Base-by-base conservation (phyloP, 2,888 invertebrate genomes). In the Troilus luridus region DNA sequence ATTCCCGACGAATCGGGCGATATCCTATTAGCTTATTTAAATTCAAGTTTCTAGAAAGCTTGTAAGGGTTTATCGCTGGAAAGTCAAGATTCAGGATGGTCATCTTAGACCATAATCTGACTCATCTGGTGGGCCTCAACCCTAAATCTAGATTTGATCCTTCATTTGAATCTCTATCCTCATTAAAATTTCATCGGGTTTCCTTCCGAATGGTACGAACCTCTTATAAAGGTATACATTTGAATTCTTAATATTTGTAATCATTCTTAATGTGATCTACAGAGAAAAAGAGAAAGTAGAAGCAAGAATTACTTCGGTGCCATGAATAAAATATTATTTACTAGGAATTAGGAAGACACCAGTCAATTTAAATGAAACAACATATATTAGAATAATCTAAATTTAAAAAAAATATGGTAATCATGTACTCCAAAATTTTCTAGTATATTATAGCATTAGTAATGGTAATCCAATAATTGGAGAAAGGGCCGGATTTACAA, bases 11-110 rank as follows among this genome's bases (percentile, higher is more conserved):
- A 3, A 11, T 1, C 10, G 64, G 10, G 67, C 24, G 12, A 41
- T 14, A 77, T 77, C 41, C 27, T 17, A 41, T 77, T 2, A 12
- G 27, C 41, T 77, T 7, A 41, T 77, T 77, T 41, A 77, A 41
- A 77, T 27, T 41, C 17, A 41, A 77, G 17, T 77, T 58, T 85
- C 56, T 85, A 85, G 85, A 85, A 85, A 85, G 85, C 85, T n/a
- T 56, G 81, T 54, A 56, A 56, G n/a, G 11, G n/a, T 85, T 85
- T 56, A 85, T 85, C 0, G 56, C 12, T 85, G 11, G 56, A 85
- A 54, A 85, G 56, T 56, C 9, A 85, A n/a, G 56, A 77, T 10
- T 56, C 19, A 11, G 56, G 56, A 85, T 56, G 85, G n/a, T 85
- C 85, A 58, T 58, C 72, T 19, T 41, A 14, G 9, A 9, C 17